Base-by-base conservation (phyloP, 1,140 invertebrate genomes). In the Cydia fagiglandana region DNA sequence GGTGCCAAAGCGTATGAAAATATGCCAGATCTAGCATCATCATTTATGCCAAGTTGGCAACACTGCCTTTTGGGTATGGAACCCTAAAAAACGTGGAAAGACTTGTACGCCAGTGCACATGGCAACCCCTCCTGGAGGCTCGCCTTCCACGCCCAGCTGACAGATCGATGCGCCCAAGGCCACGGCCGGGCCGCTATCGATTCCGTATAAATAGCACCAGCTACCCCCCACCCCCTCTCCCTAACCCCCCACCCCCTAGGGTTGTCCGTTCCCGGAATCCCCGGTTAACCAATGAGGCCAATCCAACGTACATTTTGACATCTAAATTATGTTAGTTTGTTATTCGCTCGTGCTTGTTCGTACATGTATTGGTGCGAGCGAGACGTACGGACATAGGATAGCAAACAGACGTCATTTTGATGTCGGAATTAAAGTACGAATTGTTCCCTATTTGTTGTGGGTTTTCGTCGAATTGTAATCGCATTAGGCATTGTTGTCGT, bases 101-200 rank as follows among this genome's bases (percentile, higher is more conserved):
- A 9, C 53, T 24, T 24, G 53, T 17, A 61, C 7, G 4, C 24
- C 24, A 47, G 45, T 17, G n/a, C 2, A 7, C 53, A 1, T 61
- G 56, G 56, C 56, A 61, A 61, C 56, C 10, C 50, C 50, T 2
- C 28, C 76, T 80, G 87, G 86, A 81, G 88, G 89, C 89, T 88
- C 85, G 89, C 81, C 88, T 64, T 61, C 45, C 78, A 77, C 79
- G 76, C 82, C 84, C 74, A 78, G 76, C 78, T 76, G 81, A 24
- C 73, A 73, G 84, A 84, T 90, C 88, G 88, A 91, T 91, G 86
- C 47, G 73, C 76, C 81, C 90, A 91, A 91, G 90, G 90, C 88
- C 90, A 91, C 88, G 88, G 88, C 84, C 89, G 89, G 79, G 81
- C 79, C 81, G 80, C 64, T 90, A 91, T 91, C 87, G 90, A 90